Conservation (phyloP, 2,113 vertebrate species). For the Oryzias curvinotus region DNA sequence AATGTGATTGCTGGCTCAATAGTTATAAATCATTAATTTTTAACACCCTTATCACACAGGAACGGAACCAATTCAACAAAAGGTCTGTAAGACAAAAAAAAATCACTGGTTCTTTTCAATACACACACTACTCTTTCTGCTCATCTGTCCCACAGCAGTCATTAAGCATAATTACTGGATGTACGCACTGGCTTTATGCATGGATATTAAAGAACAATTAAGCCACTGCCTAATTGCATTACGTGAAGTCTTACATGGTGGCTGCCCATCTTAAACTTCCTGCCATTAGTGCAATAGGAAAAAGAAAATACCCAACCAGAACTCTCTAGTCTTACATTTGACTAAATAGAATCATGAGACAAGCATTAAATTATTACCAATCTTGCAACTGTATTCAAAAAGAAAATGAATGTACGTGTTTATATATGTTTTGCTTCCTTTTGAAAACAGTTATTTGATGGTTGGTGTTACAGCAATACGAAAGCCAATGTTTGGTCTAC, state of each 20-base stretch:
- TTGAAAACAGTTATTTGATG: too few species aligned
- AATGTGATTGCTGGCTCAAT: conserved; percentile 78
- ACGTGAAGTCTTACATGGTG: conserved; percentile 56
- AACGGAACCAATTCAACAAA: conserved; percentile 77
- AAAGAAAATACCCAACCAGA: background rate
- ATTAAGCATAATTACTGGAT: conserved; percentile 75
- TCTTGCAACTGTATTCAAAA: too few species aligned
- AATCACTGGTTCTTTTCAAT: conserved; percentile 67
- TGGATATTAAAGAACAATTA: conserved; percentile 77
- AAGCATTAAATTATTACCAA: too few species aligned
- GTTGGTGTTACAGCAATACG: too few species aligned
- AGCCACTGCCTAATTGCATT: conserved; percentile 69
- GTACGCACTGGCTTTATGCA: conserved; percentile 71
- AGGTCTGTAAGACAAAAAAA: conserved; percentile 76
- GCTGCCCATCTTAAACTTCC: conserved; percentile 43
- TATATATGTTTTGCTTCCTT: too few species aligned
- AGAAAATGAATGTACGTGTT: too few species aligned
- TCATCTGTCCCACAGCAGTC: conserved; percentile 58
- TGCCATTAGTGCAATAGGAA: conserved; percentile 39
- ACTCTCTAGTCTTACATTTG: too few species aligned
- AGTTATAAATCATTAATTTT: conserved; percentile 81
- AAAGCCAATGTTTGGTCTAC: too few species aligned
- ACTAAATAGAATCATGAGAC: too few species aligned
- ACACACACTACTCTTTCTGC: conserved; percentile 54
- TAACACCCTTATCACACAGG: conserved; percentile 75